Conservation (phyloP, 2,797 vertebrate genomes). For the Enteromius viviparus region DNA sequence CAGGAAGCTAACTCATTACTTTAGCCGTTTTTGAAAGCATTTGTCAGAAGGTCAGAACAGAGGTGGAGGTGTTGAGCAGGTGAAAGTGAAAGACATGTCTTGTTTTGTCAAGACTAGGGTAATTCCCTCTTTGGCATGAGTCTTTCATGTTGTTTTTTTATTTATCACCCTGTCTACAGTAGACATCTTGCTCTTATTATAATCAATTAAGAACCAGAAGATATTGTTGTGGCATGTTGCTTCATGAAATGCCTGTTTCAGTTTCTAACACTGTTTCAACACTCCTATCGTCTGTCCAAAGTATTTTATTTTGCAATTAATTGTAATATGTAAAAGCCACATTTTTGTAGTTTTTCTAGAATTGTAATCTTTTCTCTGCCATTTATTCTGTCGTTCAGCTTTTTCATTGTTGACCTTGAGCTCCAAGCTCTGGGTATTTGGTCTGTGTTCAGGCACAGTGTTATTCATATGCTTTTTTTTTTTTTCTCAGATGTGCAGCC, state of each 20-base stretch:
- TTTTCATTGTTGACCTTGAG: not conserved
- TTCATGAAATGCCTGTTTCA: not conserved
- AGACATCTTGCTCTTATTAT: constrained; percentile 1
- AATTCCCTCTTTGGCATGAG: not conserved
- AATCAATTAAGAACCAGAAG: not conserved
- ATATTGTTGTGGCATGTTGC: not conserved
- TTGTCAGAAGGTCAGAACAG: constrained; percentile 11
- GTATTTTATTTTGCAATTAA: not conserved
- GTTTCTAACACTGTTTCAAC: not conserved
- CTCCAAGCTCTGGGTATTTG: not conserved
- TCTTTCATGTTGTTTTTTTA: constrained; percentile 21
- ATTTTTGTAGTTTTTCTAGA: not conserved
- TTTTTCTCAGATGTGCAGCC: constrained; percentile 90
- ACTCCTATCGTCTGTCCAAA: not conserved
- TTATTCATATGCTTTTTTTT: constrained; percentile 14
- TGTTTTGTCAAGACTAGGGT: not conserved
- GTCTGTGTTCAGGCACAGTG: not conserved
- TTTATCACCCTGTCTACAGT: not conserved
- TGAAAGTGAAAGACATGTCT: constrained; percentile 28
- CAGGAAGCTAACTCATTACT: not conserved
- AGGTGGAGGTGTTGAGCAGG: not conserved
- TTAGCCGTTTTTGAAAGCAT: not conserved
- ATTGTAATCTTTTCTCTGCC: not conserved
- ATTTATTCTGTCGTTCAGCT: not conserved
- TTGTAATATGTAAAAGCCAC: not conserved